Base-by-base conservation (phyloP, 1,140 invertebrate species). In the Spodoptera litura region DNA sequence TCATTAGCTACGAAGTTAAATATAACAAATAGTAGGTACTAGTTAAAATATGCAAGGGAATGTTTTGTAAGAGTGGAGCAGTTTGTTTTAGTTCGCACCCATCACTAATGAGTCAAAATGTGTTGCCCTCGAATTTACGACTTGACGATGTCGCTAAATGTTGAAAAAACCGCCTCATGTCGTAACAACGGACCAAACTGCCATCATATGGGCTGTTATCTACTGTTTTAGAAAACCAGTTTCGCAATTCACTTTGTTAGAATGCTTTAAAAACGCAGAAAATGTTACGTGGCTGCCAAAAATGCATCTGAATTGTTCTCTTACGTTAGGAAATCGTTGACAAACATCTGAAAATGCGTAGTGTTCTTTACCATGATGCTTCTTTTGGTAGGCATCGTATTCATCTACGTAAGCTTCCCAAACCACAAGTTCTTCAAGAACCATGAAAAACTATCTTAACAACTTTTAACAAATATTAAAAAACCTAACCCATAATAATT, bases 41-140 rank as follows among this genome's bases (percentile, higher is more conserved):
- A n/a, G 52, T 55, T n/a, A 52, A 70, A 70, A 70, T 70, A 74
- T 58, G 55, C 55, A 66, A 81, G 83, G 58, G 70, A 81, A 59
- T 73, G 25, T 81, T 81, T 75, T 56, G 61, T 76, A 78, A 72
- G 61, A 61, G 71, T 64, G 53, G 66, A 61, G 58, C 35, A 70
- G 49, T 76, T 56, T 52, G 58, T 73, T 74, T 75, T 76, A 52
- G 75, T 87, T 81, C 86, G 76, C 89, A 70, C 88, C 88, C 84
- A 88, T 81, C 74, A 79, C 85, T 93, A 93, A 91, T 88, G 91
- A 89, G 89, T 83, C 81, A 83, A 86, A 87, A 87, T 87, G 85
- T 84, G 77, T 80, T 83, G 44, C 83, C 85, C 85, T 86, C 81
- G 61, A 81, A 90, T 91, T 92, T 91, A 91, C 84, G 89, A 88